Conservation (phyloP, 2,888 invertebrate genomes). For the Notodonta ziczac region DNA sequence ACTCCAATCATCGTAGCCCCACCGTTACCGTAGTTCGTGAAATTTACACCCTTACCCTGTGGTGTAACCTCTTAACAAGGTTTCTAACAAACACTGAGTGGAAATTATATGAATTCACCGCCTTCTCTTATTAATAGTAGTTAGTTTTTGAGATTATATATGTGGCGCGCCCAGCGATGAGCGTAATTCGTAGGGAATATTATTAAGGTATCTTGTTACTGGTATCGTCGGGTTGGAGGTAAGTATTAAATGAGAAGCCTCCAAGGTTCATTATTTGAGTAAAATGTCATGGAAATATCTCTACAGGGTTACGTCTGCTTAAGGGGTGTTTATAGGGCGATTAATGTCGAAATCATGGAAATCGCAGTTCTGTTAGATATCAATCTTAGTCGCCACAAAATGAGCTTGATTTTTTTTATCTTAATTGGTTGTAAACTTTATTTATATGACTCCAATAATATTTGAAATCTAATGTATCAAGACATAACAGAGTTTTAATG, state of each 20-base stretch:
- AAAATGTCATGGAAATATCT: background rate
- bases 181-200: background rate
- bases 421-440: no score
- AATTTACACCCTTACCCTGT: conserved; percentile 73
- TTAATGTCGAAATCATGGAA: background rate
- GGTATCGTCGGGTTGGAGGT: background rate
- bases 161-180: background rate
- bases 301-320: background rate
- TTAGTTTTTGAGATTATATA: conserved; percentile 17
- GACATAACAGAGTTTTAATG: no score
- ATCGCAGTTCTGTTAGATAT: no score
- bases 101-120: conserved; percentile 67
- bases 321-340: background rate
- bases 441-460: no score
- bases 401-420: no score
- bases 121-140: conserved; percentile 44
- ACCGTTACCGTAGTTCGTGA: conserved; percentile 60
- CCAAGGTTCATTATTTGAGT: background rate
- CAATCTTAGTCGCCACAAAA: no score
- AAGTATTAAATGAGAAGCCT: background rate
- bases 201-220: background rate
- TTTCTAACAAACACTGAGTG: conserved; percentile 74
- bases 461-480: no score
- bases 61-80: conserved; percentile 73
- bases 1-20: conserved; percentile 45